Evolutionary conservation across 2,113 vertebrate genomes (phyloP), one percentile per base, ranked within the genome.

Genomic region (Microcebus lehilahytsara): DNA sequence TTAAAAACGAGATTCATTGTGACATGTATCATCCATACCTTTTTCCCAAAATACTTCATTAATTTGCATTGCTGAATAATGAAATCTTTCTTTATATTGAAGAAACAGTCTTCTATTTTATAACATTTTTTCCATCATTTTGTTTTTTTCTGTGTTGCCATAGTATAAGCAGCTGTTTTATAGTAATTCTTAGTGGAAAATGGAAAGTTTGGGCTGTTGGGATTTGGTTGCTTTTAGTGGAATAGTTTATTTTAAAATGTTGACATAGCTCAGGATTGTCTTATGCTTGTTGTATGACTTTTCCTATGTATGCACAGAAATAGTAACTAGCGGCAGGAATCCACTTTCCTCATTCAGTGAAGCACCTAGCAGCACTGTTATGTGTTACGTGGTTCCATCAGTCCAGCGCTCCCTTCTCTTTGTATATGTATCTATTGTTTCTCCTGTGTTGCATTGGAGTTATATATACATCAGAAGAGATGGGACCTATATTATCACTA

Each of bases 1-100:
- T 96, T 67, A 86, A 78, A 97, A n/a, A 34, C n/a, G 96, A 72
- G 58, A 42, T 32, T 74, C 64, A 27, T 40, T 69, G 23, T 92
- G 19, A 84, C 20, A 7, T 20, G 3, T 81, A 25, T 85, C 9
- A 46, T 91, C 16, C 5, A 3, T 80, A 97, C 23, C 1, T 56
- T 72, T 94, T 91, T 51, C 74, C 17, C 51, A 8, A 87, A 93
- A 75, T 53, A 69, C 9, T 96, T 93, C 22, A 75, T 97, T 84
- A 89, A 46, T 62, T 13, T 62, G 60, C 56, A 11, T 84, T 87
- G 30, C 32, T 58, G 32, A 75, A 81, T 93, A 97, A 92, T 87
- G 66, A 89, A 69, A 83, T 20, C 4, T 75, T 97, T 88, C 30
- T 95, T 86, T 81, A 23, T 93, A 56, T 60, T 53, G 51, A 95